These are phyloP conservation scores for Priocnemis perturbator DNA, from an alignment of 2,888 invertebrate genomes.

Conservation along the genomic window DNA sequence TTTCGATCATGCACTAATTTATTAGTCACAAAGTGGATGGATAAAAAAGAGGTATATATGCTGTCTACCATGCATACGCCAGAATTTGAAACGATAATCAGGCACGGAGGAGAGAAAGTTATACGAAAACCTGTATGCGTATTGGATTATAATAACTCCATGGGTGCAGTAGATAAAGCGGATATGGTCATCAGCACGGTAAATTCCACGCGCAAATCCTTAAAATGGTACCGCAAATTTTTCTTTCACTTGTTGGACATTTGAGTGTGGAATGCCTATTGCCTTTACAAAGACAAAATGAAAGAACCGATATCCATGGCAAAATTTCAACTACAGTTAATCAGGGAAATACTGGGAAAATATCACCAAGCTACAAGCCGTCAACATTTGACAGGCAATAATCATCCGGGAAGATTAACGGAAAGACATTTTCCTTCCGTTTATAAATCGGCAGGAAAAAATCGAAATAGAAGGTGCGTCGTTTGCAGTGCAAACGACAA, in stretches of 20 bases:
- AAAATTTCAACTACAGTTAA: slow-evolving; percentile 6
- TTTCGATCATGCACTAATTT: slow-evolving; percentile 9
- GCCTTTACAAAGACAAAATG: slow-evolving; percentile 15
- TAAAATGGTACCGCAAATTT: slow-evolving; percentile 25
- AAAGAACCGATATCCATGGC: not conserved
- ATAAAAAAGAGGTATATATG: slow-evolving; percentile 20
- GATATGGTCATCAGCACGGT: slow-evolving; percentile 29
- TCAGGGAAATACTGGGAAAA: slow-evolving; percentile 1
- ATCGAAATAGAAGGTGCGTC: too few species aligned
- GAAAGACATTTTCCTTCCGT: slow-evolving; percentile 7
- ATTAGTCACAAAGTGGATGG: slow-evolving; percentile 16
- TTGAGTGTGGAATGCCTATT: slow-evolving; percentile 10
- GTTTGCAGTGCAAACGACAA: not conserved
- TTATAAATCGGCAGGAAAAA: slow-evolving; percentile 10
- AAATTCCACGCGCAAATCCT: slow-evolving; percentile 19
- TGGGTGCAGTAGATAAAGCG: slow-evolving; percentile 26
- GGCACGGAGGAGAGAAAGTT: slow-evolving; percentile 22
- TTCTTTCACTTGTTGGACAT: slow-evolving; percentile 9
- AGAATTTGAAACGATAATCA: slow-evolving; percentile 15
- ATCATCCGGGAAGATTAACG: slow-evolving; percentile 1
- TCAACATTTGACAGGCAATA: not conserved
- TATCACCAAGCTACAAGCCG: not conserved
- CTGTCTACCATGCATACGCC: too few species aligned
- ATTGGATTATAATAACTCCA: slow-evolving; percentile 24
- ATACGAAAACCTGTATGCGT: slow-evolving; percentile 28